Evolutionary conservation across 2,888 invertebrate species (phyloP), one percentile per base, ranked within the genome.

Genomic region (Pyrrhia umbra): DNA sequence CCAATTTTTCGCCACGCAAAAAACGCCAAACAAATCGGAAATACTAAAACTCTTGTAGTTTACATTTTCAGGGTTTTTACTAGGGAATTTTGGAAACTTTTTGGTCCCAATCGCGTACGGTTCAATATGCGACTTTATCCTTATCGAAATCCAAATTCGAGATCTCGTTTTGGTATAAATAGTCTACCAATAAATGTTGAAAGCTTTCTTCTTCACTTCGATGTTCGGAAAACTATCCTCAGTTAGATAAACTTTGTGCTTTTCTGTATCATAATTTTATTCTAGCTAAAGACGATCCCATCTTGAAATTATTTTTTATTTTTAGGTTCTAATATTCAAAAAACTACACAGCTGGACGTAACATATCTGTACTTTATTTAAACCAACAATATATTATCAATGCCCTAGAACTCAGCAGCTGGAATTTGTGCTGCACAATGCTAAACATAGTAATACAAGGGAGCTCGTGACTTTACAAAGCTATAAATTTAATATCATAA

Each of bases 41-140:
- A 54, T 37, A 61, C 60, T 63, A 46, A 47, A 63, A 61, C 51
- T 76, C 64, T 57, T 23, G 25, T 56, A 46, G 62, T 68, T 72
- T 57, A 59, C 61, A 68, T 58, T 66, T 66, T 61, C 37, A 65
- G 30, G 18, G 37, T 21, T n/a, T 42, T 39, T 47, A 52, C 61
- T 50, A 60, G 39, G 16, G 30, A 70, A 40, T 65, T 74, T 62
- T 21, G 54, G 34, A 13, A 57, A 61, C 47, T 51, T 6, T 8
- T 58, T 40, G 40, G 34, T 55, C 30, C 20, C n/a, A 15, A 60
- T 63, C 45, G 54, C 54, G 27, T 30, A 45, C 46, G 50, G 30
- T 46, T 43, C 50, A 40, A 54, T 23, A 51, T 34, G 27, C 18
- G 40, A 64, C 27, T 60, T 72, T 57, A 52, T 50, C 25, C 27